phyloP scores from a whole-genome alignment of 2,888 invertebrate species.

The Acleris laterana region DNA sequence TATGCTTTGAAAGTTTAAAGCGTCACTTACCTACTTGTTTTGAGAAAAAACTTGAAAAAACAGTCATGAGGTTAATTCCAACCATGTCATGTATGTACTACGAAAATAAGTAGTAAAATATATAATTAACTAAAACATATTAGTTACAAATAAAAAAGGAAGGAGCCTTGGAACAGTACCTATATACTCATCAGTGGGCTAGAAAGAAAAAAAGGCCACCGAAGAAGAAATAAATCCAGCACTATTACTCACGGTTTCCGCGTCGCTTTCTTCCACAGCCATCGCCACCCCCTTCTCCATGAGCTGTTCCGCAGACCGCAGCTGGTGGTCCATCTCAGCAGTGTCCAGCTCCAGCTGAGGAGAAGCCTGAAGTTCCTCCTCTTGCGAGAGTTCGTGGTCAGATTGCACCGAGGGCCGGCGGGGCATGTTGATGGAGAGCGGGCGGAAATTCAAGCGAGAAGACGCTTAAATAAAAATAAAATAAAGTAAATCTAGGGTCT shows the following conservation, averaged over 20 bases:
- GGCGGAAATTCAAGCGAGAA: slow-evolving; percentile 61
- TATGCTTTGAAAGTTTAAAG: too few species aligned
- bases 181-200: too few species aligned
- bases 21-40: too few species aligned
- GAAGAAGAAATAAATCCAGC: background rate
- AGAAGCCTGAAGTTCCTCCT: slow-evolving; percentile 66
- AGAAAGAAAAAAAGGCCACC: too few species aligned
- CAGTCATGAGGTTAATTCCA: too few species aligned
- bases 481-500: background rate
- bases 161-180: too few species aligned
- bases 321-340: slow-evolving; percentile 65
- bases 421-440: slow-evolving; percentile 69
- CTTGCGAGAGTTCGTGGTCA: slow-evolving; percentile 53
- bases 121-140: too few species aligned
- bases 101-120: too few species aligned
- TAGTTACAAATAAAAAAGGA: too few species aligned
- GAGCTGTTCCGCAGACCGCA: slow-evolving; percentile 67
- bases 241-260: slow-evolving; percentile 69
- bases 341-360: slow-evolving; percentile 68
- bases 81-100: too few species aligned
- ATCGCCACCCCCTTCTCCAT: slow-evolving; percentile 67
- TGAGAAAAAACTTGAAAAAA: too few species aligned
- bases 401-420: slow-evolving; percentile 52
- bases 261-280: slow-evolving; percentile 77
- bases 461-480: slow-evolving; percentile 43